Conservation (phyloP, 2,888 invertebrate species). For the Drosophila acutilabella region DNA sequence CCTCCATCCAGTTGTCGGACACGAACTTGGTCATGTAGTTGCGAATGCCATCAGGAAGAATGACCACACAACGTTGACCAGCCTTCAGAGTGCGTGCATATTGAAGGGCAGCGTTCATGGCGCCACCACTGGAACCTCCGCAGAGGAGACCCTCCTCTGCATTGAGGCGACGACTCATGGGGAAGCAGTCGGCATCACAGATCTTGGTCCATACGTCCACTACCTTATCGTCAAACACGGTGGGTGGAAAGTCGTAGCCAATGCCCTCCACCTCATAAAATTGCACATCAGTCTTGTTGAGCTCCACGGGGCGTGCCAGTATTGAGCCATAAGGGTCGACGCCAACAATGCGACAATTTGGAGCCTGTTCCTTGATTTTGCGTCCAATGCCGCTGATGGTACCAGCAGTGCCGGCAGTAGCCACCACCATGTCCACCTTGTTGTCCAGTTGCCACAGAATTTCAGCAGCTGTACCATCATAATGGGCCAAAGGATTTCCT, state of each 20-base stretch:
- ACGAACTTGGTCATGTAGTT: constrained; percentile 99
- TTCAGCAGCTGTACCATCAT: constrained; percentile 97
- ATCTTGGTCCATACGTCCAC: constrained; percentile 96
- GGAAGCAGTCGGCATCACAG: constrained; percentile 91
- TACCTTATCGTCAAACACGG: constrained; percentile 91
- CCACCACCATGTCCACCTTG: constrained; percentile 94
- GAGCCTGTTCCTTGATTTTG: constrained; percentile 94
- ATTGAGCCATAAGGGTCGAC: constrained; percentile 97
- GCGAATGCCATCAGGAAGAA: constrained; percentile 97
- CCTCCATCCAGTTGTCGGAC: constrained; percentile 97
- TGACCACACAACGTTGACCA: constrained; percentile 93
- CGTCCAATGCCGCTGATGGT: constrained; percentile 97
- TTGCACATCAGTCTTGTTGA: constrained; percentile 90
- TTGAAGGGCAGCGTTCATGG: constrained; percentile 91
- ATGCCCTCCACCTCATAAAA: constrained; percentile 97
- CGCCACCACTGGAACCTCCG: constrained; percentile 97
- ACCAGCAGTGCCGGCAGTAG: constrained; percentile 97
- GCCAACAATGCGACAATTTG: constrained; percentile 92
- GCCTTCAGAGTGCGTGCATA: constrained; percentile 91
- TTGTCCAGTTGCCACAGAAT: constrained; percentile 90
- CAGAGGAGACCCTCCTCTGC: constrained; percentile 96
- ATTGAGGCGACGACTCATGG: constrained; percentile 94
- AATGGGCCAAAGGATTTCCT: constrained; percentile 98
- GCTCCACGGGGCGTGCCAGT: constrained; percentile 91
- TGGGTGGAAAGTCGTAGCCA: constrained; percentile 98